phyloP scores from a whole-genome alignment of 2,113 vertebrate genomes.

The Polypterus senegalus region DNA sequence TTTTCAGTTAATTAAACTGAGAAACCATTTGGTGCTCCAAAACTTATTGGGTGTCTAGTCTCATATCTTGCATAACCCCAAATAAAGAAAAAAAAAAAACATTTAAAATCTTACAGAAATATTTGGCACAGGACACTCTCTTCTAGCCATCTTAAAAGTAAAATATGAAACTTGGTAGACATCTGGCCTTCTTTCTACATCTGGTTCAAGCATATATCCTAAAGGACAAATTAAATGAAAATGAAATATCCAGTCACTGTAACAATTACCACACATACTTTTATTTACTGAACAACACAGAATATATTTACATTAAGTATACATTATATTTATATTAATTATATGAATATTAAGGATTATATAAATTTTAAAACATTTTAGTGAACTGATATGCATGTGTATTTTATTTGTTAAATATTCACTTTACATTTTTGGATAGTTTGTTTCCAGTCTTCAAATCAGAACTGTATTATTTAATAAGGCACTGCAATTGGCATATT shows the following conservation, averaged over 20 bases:
- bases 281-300: not conserved
- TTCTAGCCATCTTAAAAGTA: constrained; percentile 87
- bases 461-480: too few species aligned
- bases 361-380: too few species aligned
- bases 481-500: not conserved
- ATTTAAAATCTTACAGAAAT: constrained; percentile 69
- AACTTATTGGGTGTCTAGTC: not conserved
- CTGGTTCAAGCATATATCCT: constrained; percentile 96
- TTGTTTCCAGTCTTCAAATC: too few species aligned
- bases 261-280: too few species aligned
- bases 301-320: constrained; percentile 4
- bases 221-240: constrained; percentile 1
- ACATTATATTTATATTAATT: not conserved
- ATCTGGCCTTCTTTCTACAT: constrained; percentile 83
- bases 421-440: too few species aligned
- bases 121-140: constrained; percentile 83
- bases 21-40: too few species aligned
- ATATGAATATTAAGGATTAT: too few species aligned
- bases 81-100: not conserved
- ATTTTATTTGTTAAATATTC: too few species aligned
- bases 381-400: too few species aligned
- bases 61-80: not conserved
- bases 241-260: too few species aligned
- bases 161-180: constrained; percentile 92
- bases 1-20: too few species aligned